Percentiles rank a stretch among this genome's conserved stretches.
Evolutionary conservation across 2,113 vertebrate species (phyloP).

Genomic region (Alouatta palliata): DNA sequence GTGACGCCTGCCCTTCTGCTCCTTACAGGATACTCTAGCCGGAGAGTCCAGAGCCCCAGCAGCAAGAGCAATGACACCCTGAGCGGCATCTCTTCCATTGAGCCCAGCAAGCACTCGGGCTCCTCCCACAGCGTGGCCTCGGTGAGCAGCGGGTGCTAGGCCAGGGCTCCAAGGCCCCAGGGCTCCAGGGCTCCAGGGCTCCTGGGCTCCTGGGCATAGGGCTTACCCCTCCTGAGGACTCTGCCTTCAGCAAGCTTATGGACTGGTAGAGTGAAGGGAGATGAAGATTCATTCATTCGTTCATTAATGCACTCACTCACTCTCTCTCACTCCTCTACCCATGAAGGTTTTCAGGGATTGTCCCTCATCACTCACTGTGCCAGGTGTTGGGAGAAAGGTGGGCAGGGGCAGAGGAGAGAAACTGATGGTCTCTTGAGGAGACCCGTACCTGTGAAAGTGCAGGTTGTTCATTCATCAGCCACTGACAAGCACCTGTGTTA

Average conservation of each 20-base stretch:
- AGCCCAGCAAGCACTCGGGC: constrained; percentile 95
- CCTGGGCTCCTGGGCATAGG: too few species aligned
- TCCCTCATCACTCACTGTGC: not conserved
- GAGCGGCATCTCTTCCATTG: constrained; percentile 95
- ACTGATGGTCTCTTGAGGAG: not conserved
- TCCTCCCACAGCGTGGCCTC: constrained; percentile 95
- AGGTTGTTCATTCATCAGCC: not conserved
- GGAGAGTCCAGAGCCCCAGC: constrained; percentile 93
- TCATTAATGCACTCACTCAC: not conserved
- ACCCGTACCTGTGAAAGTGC: not conserved
- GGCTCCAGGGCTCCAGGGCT: too few species aligned
- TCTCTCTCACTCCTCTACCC: not conserved
- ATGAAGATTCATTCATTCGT: not conserved
- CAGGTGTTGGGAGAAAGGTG: not conserved
- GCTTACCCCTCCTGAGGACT: not conserved
- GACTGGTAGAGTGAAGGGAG: not conserved
- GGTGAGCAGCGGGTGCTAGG: constrained; percentile 81
- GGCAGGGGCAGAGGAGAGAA: not conserved
- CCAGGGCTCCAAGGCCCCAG: too few species aligned
- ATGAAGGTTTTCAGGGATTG: not conserved
- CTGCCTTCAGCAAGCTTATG: not conserved
- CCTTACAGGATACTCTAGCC: constrained; percentile 84
- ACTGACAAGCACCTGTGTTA: not conserved
- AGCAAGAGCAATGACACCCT: constrained; percentile 96
- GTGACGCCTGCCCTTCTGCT: not conserved